A percentile compares a stretch with the other conserved stretches of the same genome.
phyloP scores from a whole-genome alignment of 2,888 invertebrate species.

The Crossocerus cetratus region DNA sequence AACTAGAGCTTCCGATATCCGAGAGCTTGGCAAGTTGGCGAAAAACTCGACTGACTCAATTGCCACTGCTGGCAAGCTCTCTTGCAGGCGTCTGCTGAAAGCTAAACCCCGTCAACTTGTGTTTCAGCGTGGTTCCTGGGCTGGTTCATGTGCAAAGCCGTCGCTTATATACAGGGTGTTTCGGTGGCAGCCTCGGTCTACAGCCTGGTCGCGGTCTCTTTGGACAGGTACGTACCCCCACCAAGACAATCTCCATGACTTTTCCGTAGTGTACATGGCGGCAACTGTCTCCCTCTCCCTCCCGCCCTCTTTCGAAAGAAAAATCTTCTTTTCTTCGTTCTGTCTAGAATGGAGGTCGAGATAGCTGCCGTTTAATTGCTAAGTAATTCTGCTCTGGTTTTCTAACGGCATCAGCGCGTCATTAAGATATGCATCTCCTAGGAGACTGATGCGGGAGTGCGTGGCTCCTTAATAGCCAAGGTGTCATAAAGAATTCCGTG shows the following conservation, averaged over 20 bases:
- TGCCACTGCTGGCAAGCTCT: not conserved
- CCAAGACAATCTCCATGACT: not conserved
- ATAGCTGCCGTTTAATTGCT: no score
- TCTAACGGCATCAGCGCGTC: no score
- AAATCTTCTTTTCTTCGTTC: not conserved
- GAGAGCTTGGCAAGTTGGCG: not conserved
- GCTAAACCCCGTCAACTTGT: conserved; percentile 58
- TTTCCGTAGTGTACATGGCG: not conserved
- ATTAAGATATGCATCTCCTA: no score
- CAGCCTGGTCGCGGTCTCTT: conserved; percentile 95
- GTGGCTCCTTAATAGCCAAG: not conserved
- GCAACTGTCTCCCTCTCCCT: not conserved
- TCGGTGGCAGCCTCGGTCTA: conserved; percentile 97
- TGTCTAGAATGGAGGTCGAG: no score
- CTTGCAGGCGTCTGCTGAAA: conserved; percentile 32
- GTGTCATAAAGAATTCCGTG: conserved; percentile 5
- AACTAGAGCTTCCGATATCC: no score
- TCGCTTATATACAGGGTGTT: conserved; percentile 96
- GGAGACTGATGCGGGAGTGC: not conserved
- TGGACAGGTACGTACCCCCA: conserved; percentile 85
- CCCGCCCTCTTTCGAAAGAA: not conserved
- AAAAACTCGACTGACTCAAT: conserved; percentile 22
- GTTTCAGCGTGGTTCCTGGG: conserved; percentile 95
- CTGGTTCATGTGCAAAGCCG: conserved; percentile 96
- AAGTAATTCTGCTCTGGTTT: no score